phyloP scores from a whole-genome alignment of 2,113 vertebrate species.

The Phaethornis superciliosus region DNA sequence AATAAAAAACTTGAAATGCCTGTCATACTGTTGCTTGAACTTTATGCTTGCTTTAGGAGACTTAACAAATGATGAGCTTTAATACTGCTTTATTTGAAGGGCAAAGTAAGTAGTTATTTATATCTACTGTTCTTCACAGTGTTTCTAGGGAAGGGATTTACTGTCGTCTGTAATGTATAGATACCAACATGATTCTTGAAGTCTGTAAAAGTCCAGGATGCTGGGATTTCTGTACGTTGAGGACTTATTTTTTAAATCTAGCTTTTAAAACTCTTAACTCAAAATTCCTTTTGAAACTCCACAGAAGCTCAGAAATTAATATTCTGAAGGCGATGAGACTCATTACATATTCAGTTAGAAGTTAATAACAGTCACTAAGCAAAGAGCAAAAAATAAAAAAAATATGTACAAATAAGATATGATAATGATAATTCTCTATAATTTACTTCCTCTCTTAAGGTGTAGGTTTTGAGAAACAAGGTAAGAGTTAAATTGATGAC shows the following conservation, averaged over 20 bases:
- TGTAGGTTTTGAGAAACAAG: neutral
- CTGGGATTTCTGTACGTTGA: neutral
- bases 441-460: neutral
- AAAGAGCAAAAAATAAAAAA: neutral
- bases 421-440: neutral
- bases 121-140: neutral
- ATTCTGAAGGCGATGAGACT: neutral
- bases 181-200: neutral
- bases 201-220: neutral
- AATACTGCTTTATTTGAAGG: conserved; percentile 35
- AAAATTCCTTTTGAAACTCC: neutral
- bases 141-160: neutral
- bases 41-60: neutral
- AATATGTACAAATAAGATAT: conserved; percentile 4
- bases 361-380: neutral
- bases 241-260: neutral
- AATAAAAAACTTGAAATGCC: conserved; percentile 13
- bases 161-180: neutral
- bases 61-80: neutral
- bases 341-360: neutral
- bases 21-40: neutral
- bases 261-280: neutral
- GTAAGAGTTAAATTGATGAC: neutral
- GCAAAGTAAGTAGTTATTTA: neutral
- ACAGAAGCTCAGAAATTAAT: neutral